Evolutionary conservation across 1,140 invertebrate genomes (phyloP).

Genomic region (Sycophaga agraensis): DNA sequence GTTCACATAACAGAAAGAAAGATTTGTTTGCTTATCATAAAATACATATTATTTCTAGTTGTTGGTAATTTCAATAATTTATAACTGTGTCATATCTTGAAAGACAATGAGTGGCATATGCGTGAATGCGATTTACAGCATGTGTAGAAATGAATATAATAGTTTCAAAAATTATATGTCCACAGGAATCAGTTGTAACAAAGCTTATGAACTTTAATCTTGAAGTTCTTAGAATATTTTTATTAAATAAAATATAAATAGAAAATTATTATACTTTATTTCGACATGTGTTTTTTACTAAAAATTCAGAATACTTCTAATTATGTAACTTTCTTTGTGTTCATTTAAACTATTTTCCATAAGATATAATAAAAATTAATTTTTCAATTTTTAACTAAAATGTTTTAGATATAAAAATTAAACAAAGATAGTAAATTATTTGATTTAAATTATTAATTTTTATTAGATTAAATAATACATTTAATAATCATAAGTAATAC

Average conservation of each 20-base stretch:
- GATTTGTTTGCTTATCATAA: conserved; percentile 5
- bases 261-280: conserved; percentile 13
- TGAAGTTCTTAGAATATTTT: conserved; percentile 23
- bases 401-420: too few species aligned
- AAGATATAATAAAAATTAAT: too few species aligned
- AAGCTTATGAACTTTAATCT: conserved; percentile 17
- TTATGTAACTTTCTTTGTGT: too few species aligned
- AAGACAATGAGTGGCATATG: conserved; percentile 1
- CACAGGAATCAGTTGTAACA: conserved; percentile 9
- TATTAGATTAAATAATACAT: too few species aligned
- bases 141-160: conserved; percentile 11
- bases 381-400: too few species aligned
- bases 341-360: too few species aligned
- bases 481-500: too few species aligned
- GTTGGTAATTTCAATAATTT: conserved; percentile 28
- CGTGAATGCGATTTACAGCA: conserved; percentile 11
- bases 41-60: conserved; percentile 24
- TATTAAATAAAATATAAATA: conserved; percentile 30
- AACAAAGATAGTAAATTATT: too few species aligned
- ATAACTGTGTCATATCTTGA: conserved; percentile 15
- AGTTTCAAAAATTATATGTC: conserved; percentile 13
- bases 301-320: too few species aligned
- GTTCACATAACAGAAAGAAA: conserved; percentile 7
- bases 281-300: too few species aligned
- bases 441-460: too few species aligned